Conservation (phyloP, 2,888 invertebrate genomes). For the Aleiodes leptofemur region DNA sequence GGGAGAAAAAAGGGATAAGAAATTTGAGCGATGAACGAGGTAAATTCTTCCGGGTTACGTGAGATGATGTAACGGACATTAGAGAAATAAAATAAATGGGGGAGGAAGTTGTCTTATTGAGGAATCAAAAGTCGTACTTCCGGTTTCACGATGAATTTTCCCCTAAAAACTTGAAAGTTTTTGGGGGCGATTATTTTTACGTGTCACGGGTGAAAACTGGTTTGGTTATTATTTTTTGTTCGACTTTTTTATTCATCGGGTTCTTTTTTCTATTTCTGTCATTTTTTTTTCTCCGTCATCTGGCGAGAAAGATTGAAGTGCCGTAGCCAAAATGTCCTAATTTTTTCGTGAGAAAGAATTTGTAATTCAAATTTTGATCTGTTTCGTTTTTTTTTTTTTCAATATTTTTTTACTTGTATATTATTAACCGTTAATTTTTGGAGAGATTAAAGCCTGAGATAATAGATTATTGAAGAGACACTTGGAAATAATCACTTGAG, state of each 20-base stretch:
- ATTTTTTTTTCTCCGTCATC: neutral
- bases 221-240: conserved; percentile 20
- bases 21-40: conserved; percentile 35
- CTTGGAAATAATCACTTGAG: conserved; percentile 23
- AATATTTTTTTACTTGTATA: neutral
- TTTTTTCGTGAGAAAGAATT: conserved; percentile 32
- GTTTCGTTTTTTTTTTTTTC: neutral
- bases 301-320: neutral
- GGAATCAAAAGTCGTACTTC: conserved; percentile 25
- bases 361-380: conserved; percentile 38
- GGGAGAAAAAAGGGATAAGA: conserved; percentile 22
- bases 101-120: too few species aligned
- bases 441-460: neutral
- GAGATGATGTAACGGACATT: conserved; percentile 27
- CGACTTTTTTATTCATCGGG: neutral
- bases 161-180: neutral
- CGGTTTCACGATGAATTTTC: conserved; percentile 19
- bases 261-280: conserved; percentile 1
- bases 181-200: neutral
- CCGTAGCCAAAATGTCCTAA: neutral
- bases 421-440: conserved; percentile 17
- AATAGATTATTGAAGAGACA: neutral
- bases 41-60: conserved; percentile 46
- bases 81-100: too few species aligned
- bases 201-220: conserved; percentile 2